Percentiles rank a stretch among this genome's conserved stretches.
phyloP scores from a whole-genome alignment of 1,140 invertebrate genomes.

The Camponotus vicinus region DNA sequence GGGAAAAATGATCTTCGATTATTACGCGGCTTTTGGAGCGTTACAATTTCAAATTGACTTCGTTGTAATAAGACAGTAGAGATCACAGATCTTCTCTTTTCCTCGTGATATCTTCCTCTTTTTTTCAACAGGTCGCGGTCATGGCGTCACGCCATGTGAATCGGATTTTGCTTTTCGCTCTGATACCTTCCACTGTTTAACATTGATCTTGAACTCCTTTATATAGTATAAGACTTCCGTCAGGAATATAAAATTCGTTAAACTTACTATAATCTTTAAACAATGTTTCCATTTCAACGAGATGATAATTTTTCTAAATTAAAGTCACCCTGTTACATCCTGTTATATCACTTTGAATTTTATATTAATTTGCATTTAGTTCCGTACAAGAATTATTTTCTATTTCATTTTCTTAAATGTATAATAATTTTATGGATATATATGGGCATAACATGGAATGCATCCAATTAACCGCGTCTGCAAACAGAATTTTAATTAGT shows the following conservation, averaged over 20 bases:
- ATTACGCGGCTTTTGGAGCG: slow-evolving; percentile 11
- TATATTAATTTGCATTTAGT: neutral
- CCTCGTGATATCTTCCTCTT: slow-evolving; percentile 36
- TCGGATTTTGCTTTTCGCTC: slow-evolving; percentile 44
- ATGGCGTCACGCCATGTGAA: slow-evolving; percentile 38
- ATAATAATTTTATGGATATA: neutral
- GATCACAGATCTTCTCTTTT: neutral
- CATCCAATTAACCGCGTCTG: neutral
- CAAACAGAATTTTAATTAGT: slow-evolving; percentile 10
- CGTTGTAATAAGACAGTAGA: slow-evolving; percentile 8
- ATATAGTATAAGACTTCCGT: neutral
- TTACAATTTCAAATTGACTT: neutral
- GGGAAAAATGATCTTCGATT: slow-evolving; percentile 2
- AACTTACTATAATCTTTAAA: neutral
- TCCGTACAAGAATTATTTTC: neutral
- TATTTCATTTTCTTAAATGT: neutral
- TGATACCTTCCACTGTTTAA: slow-evolving; percentile 31
- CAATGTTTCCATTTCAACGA: neutral
- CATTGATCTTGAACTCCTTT: slow-evolving; percentile 43
- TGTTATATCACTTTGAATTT: neutral
- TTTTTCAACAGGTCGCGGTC: slow-evolving; percentile 37
- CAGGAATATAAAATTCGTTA: neutral
- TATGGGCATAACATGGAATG: neutral
- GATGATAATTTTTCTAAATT: neutral
- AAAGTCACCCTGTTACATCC: neutral